These are phyloP conservation scores for Magallana ariakensis DNA, from an alignment of 1,140 invertebrate genomes.

Conservation along the genomic window DNA sequence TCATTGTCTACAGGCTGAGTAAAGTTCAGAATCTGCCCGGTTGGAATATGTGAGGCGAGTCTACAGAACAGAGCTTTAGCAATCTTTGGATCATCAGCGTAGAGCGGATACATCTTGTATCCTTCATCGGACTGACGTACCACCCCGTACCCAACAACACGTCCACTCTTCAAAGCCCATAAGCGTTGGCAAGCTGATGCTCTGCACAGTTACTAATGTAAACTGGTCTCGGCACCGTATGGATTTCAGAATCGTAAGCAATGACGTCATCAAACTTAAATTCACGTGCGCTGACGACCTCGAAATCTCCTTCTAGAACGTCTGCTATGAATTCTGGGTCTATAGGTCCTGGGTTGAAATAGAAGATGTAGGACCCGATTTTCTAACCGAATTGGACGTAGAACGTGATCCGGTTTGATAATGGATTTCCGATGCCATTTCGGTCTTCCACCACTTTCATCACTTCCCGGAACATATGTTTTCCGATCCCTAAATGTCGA, in stretches of 20 bases:
- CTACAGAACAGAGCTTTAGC: constrained; percentile 64
- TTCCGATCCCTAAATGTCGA: constrained; percentile 60
- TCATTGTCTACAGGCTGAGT: constrained; percentile 65
- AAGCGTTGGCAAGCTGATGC: constrained; percentile 53
- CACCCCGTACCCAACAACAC: constrained; percentile 64
- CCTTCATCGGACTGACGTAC: constrained; percentile 61
- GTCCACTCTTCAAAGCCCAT: constrained; percentile 61
- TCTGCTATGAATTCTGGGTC: constrained; percentile 59
- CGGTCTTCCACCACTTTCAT: constrained; percentile 65
- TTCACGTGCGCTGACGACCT: constrained; percentile 57
- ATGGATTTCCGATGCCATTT: constrained; percentile 64
- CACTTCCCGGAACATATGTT: constrained; percentile 58
- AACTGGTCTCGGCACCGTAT: constrained; percentile 62
- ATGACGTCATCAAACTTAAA: constrained; percentile 63
- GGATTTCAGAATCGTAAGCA: constrained; percentile 62
- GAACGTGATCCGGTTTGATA: constrained; percentile 65
- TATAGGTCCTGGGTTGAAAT: constrained; percentile 64
- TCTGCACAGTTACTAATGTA: constrained; percentile 64
- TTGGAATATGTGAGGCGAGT: constrained; percentile 58
- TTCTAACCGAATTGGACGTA: constrained; percentile 68
- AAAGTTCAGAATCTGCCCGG: constrained; percentile 62
- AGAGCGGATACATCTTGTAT: constrained; percentile 64
- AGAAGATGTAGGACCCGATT: constrained; percentile 64
- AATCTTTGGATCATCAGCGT: constrained; percentile 58
- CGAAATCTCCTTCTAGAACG: constrained; percentile 53